Conservation (phyloP, 2,888 invertebrate genomes). For the Eupithecia dodoneata region DNA sequence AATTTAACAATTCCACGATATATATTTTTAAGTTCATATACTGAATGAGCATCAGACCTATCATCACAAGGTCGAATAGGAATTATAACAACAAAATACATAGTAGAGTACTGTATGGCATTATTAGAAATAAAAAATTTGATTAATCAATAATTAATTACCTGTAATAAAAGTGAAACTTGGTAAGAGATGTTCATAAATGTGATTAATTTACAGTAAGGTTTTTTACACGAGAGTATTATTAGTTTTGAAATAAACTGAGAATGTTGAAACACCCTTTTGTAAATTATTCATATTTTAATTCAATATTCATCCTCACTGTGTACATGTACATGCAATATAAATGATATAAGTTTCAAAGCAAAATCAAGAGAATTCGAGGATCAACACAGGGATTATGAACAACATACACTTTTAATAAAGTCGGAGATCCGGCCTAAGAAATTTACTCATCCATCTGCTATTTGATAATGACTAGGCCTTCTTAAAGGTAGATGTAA, state of each 20-base stretch:
- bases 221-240: background rate
- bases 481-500: too few species aligned
- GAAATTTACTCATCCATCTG: background rate
- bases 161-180: constrained; percentile 25
- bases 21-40: background rate
- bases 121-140: background rate
- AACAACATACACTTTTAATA: background rate
- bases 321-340: background rate
- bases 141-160: constrained; percentile 10
- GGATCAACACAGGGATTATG: background rate
- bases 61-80: background rate
- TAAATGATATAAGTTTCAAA: background rate
- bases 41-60: constrained; percentile 2
- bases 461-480: background rate
- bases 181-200: constrained; percentile 11
- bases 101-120: background rate
- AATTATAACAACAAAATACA: background rate
- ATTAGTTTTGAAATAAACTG: background rate
- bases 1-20: background rate
- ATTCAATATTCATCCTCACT: constrained; percentile 2
- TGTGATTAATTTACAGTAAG: constrained; percentile 15
- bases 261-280: background rate
- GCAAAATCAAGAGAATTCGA: background rate
- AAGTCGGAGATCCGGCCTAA: too few species aligned
- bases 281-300: constrained; percentile 1